Evolutionary conservation across 2,797 vertebrate genomes (phyloP).

Genomic region (Cygnus olor): DNA sequence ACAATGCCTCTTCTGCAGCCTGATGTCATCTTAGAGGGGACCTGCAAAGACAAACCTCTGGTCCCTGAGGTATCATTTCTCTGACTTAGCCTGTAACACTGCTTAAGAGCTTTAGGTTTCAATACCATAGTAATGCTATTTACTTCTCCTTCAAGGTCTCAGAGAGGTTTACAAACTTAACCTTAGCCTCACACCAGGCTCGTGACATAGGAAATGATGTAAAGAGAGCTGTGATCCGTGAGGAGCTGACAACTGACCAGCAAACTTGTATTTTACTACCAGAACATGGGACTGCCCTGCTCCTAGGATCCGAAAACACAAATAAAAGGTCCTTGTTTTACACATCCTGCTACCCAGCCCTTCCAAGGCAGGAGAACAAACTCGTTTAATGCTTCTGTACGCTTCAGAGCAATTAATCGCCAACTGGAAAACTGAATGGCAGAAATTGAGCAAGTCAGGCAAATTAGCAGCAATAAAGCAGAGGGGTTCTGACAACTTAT

Average conservation of each 20-base stretch:
- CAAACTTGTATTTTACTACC: neutral
- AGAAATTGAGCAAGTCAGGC: conserved; percentile 32
- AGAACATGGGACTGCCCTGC: neutral
- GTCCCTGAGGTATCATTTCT: neutral
- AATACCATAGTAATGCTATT: neutral
- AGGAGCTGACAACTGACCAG: neutral
- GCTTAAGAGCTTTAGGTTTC: conserved; percentile 37
- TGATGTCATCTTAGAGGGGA: neutral
- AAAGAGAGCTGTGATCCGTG: neutral
- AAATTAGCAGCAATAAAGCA: conserved; percentile 46
- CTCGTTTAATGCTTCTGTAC: neutral
- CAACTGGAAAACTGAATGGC: conserved; percentile 3
- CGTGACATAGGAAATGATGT: neutral
- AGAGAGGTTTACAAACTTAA: conserved; percentile 43
- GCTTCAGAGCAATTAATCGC: conserved; percentile 12
- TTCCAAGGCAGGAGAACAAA: conserved; percentile 23
- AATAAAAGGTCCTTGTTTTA: conserved; percentile 48
- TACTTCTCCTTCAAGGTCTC: conserved; percentile 35
- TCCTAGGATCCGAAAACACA: neutral
- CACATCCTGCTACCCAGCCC: neutral
- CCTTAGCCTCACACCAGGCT: neutral
- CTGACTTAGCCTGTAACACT: conserved; percentile 44
- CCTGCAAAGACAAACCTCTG: neutral
- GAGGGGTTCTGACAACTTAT: conserved; percentile 35
- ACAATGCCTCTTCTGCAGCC: neutral